Conservation (phyloP, 2,888 invertebrate species). For the Actias luna region DNA sequence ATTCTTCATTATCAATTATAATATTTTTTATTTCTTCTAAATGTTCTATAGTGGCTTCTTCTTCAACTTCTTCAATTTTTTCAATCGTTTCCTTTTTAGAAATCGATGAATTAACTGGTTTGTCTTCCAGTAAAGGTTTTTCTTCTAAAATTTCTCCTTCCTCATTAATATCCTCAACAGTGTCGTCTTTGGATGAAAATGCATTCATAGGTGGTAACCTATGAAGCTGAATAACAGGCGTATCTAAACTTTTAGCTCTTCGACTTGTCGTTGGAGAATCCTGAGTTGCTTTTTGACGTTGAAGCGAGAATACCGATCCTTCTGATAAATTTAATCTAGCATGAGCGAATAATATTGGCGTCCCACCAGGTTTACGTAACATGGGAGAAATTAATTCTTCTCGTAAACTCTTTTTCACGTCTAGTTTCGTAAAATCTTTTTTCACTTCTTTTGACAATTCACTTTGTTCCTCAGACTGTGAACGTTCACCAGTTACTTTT, state of each 20-base stretch:
- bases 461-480: constrained; percentile 59
- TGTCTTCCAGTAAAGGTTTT: constrained; percentile 77
- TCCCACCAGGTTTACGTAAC: constrained; percentile 87
- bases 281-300: constrained; percentile 88
- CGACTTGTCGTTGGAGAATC: constrained; percentile 88
- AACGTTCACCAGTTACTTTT: constrained; percentile 73
- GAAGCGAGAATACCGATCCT: constrained; percentile 89
- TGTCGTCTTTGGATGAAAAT: constrained; percentile 94
- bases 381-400: constrained; percentile 87
- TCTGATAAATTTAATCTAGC: constrained; percentile 91
- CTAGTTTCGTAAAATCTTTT: constrained; percentile 53
- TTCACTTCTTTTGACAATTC: constrained; percentile 51
- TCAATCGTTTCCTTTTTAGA: constrained; percentile 63
- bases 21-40: constrained; percentile 66
- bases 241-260: constrained; percentile 91
- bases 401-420: constrained; percentile 79
- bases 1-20: constrained; percentile 82
- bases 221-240: constrained; percentile 90
- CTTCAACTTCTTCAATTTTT: constrained; percentile 79
- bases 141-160: constrained; percentile 84
- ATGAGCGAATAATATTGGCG: constrained; percentile 89
- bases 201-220: constrained; percentile 91
- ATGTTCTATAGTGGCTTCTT: constrained; percentile 65
- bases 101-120: constrained; percentile 37
- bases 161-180: constrained; percentile 88